Conservation (phyloP, 2,888 invertebrate genomes). For the Emesis furor region DNA sequence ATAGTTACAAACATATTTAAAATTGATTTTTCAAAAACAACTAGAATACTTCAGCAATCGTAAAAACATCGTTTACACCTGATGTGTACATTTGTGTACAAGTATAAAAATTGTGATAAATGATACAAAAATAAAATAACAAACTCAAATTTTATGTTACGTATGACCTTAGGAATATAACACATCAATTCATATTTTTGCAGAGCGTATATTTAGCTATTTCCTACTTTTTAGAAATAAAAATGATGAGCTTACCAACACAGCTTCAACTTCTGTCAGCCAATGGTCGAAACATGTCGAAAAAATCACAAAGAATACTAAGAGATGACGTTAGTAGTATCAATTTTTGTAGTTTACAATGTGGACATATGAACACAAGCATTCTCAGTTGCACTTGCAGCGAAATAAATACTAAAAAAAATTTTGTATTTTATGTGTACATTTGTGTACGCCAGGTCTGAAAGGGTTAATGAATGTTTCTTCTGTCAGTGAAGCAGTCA, state of each 20-base stretch:
- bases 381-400: conserved; percentile 40
- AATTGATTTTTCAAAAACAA: conserved; percentile 46
- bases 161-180: conserved; percentile 54
- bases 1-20: conserved; percentile 50
- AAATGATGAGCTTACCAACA: conserved; percentile 51
- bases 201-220: conserved; percentile 51
- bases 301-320: conserved; percentile 43
- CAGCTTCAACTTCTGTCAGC: conserved; percentile 44
- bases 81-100: conserved; percentile 63
- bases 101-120: conserved; percentile 58
- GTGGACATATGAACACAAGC: conserved; percentile 45
- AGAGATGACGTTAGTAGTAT: conserved; percentile 51
- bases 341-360: conserved; percentile 44
- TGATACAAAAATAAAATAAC: conserved; percentile 43
- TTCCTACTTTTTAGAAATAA: conserved; percentile 47
- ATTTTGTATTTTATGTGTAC: conserved; percentile 47
- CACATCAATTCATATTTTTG: conserved; percentile 50
- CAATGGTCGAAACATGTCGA: conserved; percentile 42
- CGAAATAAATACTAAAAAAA: conserved; percentile 41
- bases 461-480: conserved; percentile 11
- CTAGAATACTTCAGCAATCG: conserved; percentile 40
- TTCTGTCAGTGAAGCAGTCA: no score
- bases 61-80: conserved; percentile 53
- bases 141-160: conserved; percentile 53
- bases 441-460: conserved; percentile 13